phyloP scores from a whole-genome alignment of 2,888 invertebrate genomes.

The Panzeria rudis region DNA sequence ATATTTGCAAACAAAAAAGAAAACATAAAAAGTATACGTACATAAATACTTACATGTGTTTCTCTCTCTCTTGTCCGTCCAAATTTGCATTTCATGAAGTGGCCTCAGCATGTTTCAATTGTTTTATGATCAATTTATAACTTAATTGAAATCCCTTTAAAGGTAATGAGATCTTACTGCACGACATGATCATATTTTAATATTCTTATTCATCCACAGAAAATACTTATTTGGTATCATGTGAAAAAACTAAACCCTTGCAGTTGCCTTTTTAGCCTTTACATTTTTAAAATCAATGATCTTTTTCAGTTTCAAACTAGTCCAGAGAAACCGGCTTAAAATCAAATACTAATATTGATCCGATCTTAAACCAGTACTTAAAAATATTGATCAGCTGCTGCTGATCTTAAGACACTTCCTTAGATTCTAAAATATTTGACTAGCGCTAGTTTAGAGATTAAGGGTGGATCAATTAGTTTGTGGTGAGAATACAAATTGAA shows the following conservation, averaged over 20 bases:
- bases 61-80: neutral
- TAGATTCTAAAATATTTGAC: constrained; percentile 1
- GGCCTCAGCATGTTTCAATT: constrained; percentile 72
- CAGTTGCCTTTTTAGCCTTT: constrained; percentile 72
- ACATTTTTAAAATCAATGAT: constrained; percentile 66
- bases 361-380: constrained; percentile 48
- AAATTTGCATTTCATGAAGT: constrained; percentile 41
- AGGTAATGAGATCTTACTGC: constrained; percentile 78
- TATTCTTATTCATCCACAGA: constrained; percentile 25
- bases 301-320: constrained; percentile 57
- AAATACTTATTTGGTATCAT: neutral
- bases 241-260: constrained; percentile 58
- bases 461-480: constrained; percentile 81
- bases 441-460: constrained; percentile 66
- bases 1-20: neutral
- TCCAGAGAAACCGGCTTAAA: constrained; percentile 28
- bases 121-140: constrained; percentile 81
- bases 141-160: constrained; percentile 82
- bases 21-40: neutral
- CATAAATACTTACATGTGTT: neutral
- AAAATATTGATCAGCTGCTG: constrained; percentile 51
- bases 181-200: constrained; percentile 27
- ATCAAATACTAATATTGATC: constrained; percentile 50
- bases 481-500: constrained; percentile 82
- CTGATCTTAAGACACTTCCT: neutral